phyloP scores from a whole-genome alignment of 2,113 vertebrate species.

The Gallinago paraguaiae region DNA sequence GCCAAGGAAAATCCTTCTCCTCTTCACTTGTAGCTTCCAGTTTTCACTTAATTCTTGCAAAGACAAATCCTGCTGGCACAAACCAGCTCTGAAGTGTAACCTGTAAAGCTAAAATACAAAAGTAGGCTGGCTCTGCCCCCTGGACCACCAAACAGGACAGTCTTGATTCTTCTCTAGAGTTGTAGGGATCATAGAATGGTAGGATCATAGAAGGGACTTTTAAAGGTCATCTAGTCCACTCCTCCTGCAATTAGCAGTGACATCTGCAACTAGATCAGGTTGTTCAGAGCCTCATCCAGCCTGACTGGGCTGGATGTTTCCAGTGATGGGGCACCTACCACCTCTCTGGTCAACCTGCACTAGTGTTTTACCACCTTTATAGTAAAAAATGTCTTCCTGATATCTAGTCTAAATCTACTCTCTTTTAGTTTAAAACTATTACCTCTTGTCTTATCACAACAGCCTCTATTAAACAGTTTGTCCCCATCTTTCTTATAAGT shows the following conservation, averaged over 20 bases:
- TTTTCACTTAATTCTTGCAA: neutral
- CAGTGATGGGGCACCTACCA: neutral
- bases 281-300: accelerated
- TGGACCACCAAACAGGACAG: neutral
- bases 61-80: neutral
- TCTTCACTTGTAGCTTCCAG: neutral
- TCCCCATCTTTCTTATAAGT: neutral
- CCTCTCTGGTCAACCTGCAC: neutral
- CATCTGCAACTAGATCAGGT: neutral
- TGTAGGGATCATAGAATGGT: neutral
- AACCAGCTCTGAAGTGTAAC: neutral
- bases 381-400: accelerated
- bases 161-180: neutral
- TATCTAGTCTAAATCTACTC: neutral
- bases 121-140: neutral
- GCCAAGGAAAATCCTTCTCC: neutral
- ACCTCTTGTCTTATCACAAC: neutral
- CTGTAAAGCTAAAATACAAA: neutral
- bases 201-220: neutral
- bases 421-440: neutral
- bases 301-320: neutral
- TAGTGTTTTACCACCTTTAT: neutral
- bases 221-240: neutral
- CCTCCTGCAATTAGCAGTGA: neutral
- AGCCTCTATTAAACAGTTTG: neutral